phyloP scores from a whole-genome alignment of 2,113 vertebrate species.

The Serinus canaria region DNA sequence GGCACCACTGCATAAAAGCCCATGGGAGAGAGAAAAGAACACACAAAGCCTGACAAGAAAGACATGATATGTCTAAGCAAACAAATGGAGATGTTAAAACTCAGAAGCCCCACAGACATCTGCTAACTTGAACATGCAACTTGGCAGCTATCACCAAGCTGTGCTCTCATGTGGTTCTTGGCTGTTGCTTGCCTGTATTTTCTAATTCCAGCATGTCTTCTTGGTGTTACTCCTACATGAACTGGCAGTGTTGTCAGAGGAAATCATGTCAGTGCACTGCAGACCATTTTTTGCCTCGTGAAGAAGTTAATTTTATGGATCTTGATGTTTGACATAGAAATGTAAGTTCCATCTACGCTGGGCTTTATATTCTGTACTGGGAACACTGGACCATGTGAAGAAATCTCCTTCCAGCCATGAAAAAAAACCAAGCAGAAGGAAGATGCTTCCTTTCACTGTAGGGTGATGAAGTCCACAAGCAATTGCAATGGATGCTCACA shows the following conservation, averaged over 20 bases:
- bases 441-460: not conserved
- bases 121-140: not conserved
- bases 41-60: not conserved
- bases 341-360: not conserved
- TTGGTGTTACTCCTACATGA: slow-evolving; percentile 38
- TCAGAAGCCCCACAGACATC: not conserved
- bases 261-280: slow-evolving; percentile 39
- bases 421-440: not conserved
- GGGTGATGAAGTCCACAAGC: not conserved
- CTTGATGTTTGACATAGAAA: slow-evolving; percentile 1
- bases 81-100: slow-evolving; percentile 6
- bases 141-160: not conserved
- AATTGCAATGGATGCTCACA: not conserved
- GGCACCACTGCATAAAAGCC: not conserved
- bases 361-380: not conserved
- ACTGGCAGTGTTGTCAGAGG: slow-evolving; percentile 62
- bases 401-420: not conserved
- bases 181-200: slow-evolving; percentile 44
- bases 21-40: not conserved
- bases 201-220: slow-evolving; percentile 45
- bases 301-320: slow-evolving; percentile 18
- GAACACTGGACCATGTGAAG: not conserved
- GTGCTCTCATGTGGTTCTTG: not conserved
- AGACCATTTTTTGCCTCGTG: slow-evolving; percentile 25
- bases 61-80: not conserved